These are phyloP conservation scores for Drosophila arizonae DNA, from an alignment of 1,140 invertebrate genomes.

Conservation along the genomic window DNA sequence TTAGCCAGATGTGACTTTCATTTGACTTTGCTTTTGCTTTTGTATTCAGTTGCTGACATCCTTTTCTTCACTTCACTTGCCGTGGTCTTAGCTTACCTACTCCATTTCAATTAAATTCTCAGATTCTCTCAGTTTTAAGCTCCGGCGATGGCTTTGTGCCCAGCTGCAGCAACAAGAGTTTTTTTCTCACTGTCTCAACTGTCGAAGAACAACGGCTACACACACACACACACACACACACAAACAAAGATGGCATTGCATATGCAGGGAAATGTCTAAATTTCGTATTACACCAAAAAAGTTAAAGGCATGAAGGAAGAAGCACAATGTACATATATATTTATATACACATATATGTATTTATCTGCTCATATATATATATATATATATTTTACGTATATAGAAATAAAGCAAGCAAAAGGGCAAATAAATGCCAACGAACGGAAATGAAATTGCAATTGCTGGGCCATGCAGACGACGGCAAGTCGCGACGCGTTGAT, in stretches of 20 bases:
- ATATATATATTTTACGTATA: constrained; percentile 13
- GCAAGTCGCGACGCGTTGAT: constrained; percentile 74
- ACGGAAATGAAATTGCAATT: constrained; percentile 80
- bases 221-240: constrained; percentile 21
- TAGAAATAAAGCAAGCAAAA: constrained; percentile 23
- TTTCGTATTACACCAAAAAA: constrained; percentile 59
- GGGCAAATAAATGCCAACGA: constrained; percentile 58
- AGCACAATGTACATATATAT: constrained; percentile 31
- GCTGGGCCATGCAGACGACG: constrained; percentile 72
- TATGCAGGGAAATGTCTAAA: constrained; percentile 43
- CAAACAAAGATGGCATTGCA: constrained; percentile 5
- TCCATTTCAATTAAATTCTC: constrained; percentile 54
- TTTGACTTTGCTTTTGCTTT: constrained; percentile 16
- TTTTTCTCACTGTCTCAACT: constrained; percentile 43
- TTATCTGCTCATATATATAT: constrained; percentile 11
- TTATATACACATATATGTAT: constrained; percentile 1
- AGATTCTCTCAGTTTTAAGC: constrained; percentile 1
- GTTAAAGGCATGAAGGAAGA: constrained; percentile 52
- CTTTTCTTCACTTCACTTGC: constrained; percentile 24
- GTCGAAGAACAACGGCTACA: constrained; percentile 32
- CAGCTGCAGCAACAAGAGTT: constrained; percentile 36
- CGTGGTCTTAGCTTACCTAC: constrained; percentile 21
- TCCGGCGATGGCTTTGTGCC: not conserved
- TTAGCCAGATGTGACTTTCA: constrained; percentile 21
- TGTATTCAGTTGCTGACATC: constrained; percentile 10